These are phyloP conservation scores for sheep (Ovis aries) DNA, from an alignment of 2,113 vertebrate species.

Conservation along the genomic window ARS-UI_Ramb_v3.0 NC_056056.1:15960501-15961000, in stretches of 20 bases:
- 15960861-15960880: neutral
- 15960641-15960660: neutral
- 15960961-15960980: neutral
- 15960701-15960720: neutral
- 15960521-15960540: neutral
- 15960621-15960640: rapidly evolving
- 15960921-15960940: neutral
- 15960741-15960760: neutral
- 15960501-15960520: rapidly evolving
- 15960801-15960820: neutral
- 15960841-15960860: neutral
- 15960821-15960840: neutral
- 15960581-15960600: rapidly evolving
- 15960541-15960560: rapidly evolving
- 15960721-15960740: rapidly evolving
- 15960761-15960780: neutral
- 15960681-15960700: rapidly evolving
- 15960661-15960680: no score
- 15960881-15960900: neutral
- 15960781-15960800: neutral
- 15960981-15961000: neutral
- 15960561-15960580: neutral
- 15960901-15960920: neutral
- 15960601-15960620: neutral
- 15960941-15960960: neutral